These are phyloP conservation scores for Rosalia funebris DNA, from an alignment of 2,888 invertebrate species.

Conservation along the genomic window DNA sequence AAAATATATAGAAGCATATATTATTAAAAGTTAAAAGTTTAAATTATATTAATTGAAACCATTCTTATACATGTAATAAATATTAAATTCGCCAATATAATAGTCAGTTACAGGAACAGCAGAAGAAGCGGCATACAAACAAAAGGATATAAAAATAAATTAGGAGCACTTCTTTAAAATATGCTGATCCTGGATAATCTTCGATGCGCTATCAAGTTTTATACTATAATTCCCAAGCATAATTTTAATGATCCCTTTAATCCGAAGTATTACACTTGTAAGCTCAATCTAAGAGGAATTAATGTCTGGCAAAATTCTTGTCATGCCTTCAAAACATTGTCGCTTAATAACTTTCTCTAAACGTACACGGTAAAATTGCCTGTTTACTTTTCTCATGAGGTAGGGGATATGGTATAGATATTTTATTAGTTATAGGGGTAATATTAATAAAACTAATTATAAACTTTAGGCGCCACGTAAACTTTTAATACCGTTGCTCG, in stretches of 20 bases:
- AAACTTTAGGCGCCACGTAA: no score
- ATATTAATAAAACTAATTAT: slow-evolving; percentile 2
- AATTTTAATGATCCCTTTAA: slow-evolving; percentile 66
- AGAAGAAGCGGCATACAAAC: slow-evolving; percentile 24
- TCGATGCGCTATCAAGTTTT: slow-evolving; percentile 66
- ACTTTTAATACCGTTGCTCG: no score
- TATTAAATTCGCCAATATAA: no score
- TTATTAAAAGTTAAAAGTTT: no score
- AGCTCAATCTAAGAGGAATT: slow-evolving; percentile 64
- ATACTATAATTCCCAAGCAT: slow-evolving; percentile 65
- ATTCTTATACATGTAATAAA: no score
- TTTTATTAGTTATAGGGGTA: slow-evolving; percentile 1
- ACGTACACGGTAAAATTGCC: slow-evolving; percentile 39
- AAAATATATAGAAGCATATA: no score
- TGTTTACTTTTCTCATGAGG: slow-evolving; percentile 17
- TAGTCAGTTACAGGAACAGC: neutral
- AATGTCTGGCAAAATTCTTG: slow-evolving; percentile 62
- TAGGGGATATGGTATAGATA: neutral
- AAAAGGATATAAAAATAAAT: slow-evolving; percentile 51
- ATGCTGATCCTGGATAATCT: slow-evolving; percentile 64
- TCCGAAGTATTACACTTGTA: slow-evolving; percentile 64
- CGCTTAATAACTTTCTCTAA: slow-evolving; percentile 43
- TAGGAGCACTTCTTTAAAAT: slow-evolving; percentile 60
- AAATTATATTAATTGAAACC: no score
- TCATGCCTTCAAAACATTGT: slow-evolving; percentile 58